phyloP scores from a whole-genome alignment of 2,797 vertebrate species.

The Brachymystax lenok region DNA sequence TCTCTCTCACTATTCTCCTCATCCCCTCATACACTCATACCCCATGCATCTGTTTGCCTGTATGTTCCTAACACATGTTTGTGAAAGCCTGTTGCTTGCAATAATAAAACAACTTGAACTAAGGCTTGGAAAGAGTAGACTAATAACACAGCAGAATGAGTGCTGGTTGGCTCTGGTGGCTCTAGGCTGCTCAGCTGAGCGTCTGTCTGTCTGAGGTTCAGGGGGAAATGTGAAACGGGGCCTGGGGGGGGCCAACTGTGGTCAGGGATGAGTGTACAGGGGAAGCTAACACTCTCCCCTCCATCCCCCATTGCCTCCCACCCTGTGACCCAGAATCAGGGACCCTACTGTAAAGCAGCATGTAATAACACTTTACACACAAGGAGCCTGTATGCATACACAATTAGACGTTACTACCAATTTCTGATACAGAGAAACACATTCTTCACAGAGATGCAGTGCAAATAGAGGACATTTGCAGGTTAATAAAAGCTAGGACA shows the following conservation, averaged over 20 bases:
- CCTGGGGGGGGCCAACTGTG: slow-evolving; percentile 17
- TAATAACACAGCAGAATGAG: slow-evolving; percentile 44
- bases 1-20: slow-evolving; percentile 56
- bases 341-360: slow-evolving; percentile 6
- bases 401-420: neutral
- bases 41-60: slow-evolving; percentile 54
- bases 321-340: slow-evolving; percentile 30
- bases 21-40: slow-evolving; percentile 61
- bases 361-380: slow-evolving; percentile 4
- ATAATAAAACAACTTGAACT: slow-evolving; percentile 23
- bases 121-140: slow-evolving; percentile 27
- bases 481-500: slow-evolving; percentile 37
- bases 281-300: slow-evolving; percentile 24
- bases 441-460: slow-evolving; percentile 30
- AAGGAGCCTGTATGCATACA: slow-evolving; percentile 8
- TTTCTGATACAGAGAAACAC: slow-evolving; percentile 7
- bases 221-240: slow-evolving; percentile 19
- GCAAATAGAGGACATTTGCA: slow-evolving; percentile 16
- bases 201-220: slow-evolving; percentile 6
- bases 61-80: slow-evolving; percentile 66
- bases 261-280: slow-evolving; percentile 24
- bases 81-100: slow-evolving; percentile 65
- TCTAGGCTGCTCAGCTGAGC: slow-evolving; percentile 28
- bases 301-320: slow-evolving; percentile 13
- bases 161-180: slow-evolving; percentile 17